Evolutionary conservation across 2,888 invertebrate species (phyloP).

Genomic region (Prenolepis imparis): DNA sequence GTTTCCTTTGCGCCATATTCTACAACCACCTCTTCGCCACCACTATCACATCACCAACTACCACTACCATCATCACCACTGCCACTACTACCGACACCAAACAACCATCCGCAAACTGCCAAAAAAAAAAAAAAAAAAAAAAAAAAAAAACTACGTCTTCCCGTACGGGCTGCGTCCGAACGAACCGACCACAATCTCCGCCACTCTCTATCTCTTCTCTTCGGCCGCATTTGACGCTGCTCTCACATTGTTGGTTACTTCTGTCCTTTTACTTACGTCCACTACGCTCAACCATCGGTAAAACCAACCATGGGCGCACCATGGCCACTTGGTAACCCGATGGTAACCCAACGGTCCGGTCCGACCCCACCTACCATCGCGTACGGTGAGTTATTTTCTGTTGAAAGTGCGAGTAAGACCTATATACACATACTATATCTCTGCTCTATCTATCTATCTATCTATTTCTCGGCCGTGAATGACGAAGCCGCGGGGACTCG

Average conservation of each 20-base stretch:
- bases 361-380: conserved; percentile 84
- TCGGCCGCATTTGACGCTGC: conserved; percentile 83
- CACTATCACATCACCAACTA: conserved; percentile 63
- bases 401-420: conserved; percentile 71
- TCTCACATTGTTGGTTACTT: conserved; percentile 86
- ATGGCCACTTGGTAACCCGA: conserved; percentile 79
- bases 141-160: conserved; percentile 48
- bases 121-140: conserved; percentile 48
- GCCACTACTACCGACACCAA: conserved; percentile 36
- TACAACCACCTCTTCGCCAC: conserved; percentile 72
- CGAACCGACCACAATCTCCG: conserved; percentile 56
- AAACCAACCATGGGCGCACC: conserved; percentile 75
- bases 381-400: conserved; percentile 85
- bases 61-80: conserved; percentile 59
- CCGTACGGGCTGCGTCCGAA: conserved; percentile 50
- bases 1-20: conserved; percentile 83
- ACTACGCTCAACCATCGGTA: conserved; percentile 75
- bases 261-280: conserved; percentile 85
- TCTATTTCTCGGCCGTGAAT: conserved; percentile 25
- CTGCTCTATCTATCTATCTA: conserved; percentile 25
- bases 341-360: conserved; percentile 82
- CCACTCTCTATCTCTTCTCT: conserved; percentile 72
- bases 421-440: conserved; percentile 29
- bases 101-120: conserved; percentile 62
- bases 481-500: conserved; percentile 39